Base-by-base conservation (phyloP, 2,797 vertebrate species). In the Avahi laniger region DNA sequence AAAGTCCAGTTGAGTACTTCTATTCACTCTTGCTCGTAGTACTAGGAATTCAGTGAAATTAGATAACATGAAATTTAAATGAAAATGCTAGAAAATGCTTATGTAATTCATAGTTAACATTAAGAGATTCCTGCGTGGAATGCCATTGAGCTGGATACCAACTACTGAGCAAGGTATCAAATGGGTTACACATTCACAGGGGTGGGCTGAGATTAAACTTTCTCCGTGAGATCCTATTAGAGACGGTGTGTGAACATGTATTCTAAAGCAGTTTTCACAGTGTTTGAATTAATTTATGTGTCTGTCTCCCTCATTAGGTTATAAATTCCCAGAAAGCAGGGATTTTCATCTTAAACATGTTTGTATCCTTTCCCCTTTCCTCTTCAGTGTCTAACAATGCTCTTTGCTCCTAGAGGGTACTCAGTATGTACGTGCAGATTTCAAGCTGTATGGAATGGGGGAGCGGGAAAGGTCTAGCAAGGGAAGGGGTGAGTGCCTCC, bases 61-160 rank as follows among this genome's bases (percentile, higher is more conserved):
- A 91, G n/a, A n/a, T 78, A 93, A 46, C 38, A 52, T 26, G 38
- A 78, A 83, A 52, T 90, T 89, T 75, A 91, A 96, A 90, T 61
- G 48, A 95, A 78, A 96, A 94, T 43, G 43, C 88, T 12, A 9
- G 22, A 48, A 93, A 84, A 86, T 72, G 12, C 20, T 79, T 63
- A 41, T 87, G 28, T 79, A 82, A 95, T 90, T 94, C 24, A 43
- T 30, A 89, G 26, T 89, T 93, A 97, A 92, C 28, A 78, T 75
- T 95, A 76, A 81, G 54, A 88, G 28, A 52, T 96, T 80, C 65
- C 83, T 85, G 41, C 15, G 4, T 75, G 30, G 48, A 91, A 89
- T 43, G 61, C 81, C 91, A 93, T 1, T 91, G 79, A 95, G 41
- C 54, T 78, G 22, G 54, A 80, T 50, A 54, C 86, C 72, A 93